Conservation (phyloP, 2,888 invertebrate species). For the Drosophila testacea region DNA sequence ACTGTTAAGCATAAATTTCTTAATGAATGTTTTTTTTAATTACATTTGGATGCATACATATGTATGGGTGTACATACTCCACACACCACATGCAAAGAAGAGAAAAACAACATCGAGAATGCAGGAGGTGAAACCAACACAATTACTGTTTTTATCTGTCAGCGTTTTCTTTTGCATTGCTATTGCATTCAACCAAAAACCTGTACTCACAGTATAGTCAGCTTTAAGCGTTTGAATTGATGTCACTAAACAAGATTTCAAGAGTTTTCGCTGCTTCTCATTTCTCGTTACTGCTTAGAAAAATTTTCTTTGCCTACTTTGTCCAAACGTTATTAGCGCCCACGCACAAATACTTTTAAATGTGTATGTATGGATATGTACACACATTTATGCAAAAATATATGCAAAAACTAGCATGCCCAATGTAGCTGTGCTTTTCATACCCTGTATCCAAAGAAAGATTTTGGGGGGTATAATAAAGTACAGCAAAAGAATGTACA, state of each 20-base stretch:
- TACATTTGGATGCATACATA: constrained; percentile 5
- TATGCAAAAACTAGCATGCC: background rate
- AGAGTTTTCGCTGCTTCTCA: constrained; percentile 47
- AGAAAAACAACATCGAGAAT: background rate
- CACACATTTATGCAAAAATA: background rate
- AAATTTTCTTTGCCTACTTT: constrained; percentile 64
- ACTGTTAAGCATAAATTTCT: background rate
- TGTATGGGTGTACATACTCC: background rate
- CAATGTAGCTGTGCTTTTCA: constrained; percentile 6
- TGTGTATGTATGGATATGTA: background rate
- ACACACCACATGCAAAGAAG: background rate
- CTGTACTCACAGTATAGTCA: constrained; percentile 5
- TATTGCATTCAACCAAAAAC: constrained; percentile 8
- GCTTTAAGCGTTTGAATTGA: constrained; percentile 30
- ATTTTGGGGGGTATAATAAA: background rate
- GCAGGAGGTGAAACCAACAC: constrained; percentile 1
- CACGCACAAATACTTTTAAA: constrained; percentile 31
- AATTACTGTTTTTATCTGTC: constrained; percentile 2
- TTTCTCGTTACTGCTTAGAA: constrained; percentile 25
- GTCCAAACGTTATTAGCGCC: constrained; percentile 27
- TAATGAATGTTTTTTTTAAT: background rate
- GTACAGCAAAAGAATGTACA: background rate
- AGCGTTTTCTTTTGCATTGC: constrained; percentile 15
- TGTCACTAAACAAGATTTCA: constrained; percentile 63
- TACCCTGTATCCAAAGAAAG: background rate